These are phyloP conservation scores for Eptatretus burgeri DNA, from an alignment of 2,113 vertebrate genomes.

Conservation along the genomic window DNA sequence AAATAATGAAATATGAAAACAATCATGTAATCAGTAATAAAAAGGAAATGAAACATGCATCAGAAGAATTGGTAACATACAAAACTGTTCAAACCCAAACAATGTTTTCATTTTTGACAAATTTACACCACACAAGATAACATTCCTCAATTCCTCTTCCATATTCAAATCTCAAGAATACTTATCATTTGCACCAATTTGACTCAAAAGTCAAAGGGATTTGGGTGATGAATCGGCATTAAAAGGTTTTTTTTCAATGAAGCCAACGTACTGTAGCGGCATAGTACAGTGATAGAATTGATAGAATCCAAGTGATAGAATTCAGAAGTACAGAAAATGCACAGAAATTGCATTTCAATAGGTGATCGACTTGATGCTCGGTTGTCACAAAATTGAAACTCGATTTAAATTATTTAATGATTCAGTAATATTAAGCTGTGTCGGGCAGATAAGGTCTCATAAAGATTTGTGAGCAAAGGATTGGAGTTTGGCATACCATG, in stretches of 20 bases:
- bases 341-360: not conserved
- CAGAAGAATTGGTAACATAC: too few relatives aligned
- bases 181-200: too few relatives aligned
- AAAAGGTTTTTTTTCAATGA: too few relatives aligned
- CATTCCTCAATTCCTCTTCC: not conserved
- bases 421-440: not conserved
- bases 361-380: not conserved
- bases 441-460: not conserved
- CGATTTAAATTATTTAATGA: not conserved
- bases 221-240: too few relatives aligned
- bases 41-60: too few relatives aligned
- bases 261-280: too few relatives aligned
- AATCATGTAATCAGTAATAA: not conserved
- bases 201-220: too few relatives aligned
- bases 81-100: slow-evolving; percentile 1
- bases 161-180: too few relatives aligned
- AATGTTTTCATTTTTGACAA: not conserved
- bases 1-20: slow-evolving; percentile 5
- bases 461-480: not conserved
- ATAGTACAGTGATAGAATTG: too few relatives aligned
- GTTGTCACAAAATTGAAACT: not conserved
- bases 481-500: slow-evolving; percentile 32
- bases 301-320: not conserved
- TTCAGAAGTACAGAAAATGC: slow-evolving; percentile 3
- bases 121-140: not conserved